phyloP scores from a whole-genome alignment of 1,140 invertebrate species.

The Harlomillsia oculata region DNA sequence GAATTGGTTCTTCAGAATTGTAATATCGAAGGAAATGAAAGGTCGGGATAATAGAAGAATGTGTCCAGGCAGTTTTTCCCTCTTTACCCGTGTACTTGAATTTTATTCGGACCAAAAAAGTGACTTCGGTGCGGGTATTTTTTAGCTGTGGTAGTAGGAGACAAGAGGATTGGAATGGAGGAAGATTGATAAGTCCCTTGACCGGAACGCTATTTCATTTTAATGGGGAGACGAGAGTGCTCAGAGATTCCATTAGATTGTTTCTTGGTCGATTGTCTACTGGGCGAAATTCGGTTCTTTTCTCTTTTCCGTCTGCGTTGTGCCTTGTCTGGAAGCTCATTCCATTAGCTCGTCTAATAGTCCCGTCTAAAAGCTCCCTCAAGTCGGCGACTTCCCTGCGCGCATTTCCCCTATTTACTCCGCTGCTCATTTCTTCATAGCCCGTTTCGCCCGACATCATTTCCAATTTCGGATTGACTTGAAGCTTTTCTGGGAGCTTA shows the following conservation, averaged over 20 bases:
- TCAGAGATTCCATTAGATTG: conserved; percentile 34
- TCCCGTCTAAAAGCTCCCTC: conserved; percentile 30
- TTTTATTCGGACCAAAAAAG: neutral
- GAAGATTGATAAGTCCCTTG: conserved; percentile 36
- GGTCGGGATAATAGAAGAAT: conserved; percentile 3
- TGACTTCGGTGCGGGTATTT: neutral
- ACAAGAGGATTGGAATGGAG: conserved; percentile 17
- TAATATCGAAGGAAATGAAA: conserved; percentile 7
- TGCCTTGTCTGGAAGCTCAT: conserved; percentile 12
- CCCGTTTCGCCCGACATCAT: too few species aligned
- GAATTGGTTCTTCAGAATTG: neutral
- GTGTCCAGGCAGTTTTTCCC: too few species aligned
- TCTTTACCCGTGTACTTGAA: too few species aligned
- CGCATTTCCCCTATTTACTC: conserved; percentile 21
- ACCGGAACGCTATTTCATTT: conserved; percentile 35
- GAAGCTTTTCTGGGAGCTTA: too few species aligned
- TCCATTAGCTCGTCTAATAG: conserved; percentile 27
- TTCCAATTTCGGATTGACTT: too few species aligned
- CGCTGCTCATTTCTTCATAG: too few species aligned
- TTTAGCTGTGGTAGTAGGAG: neutral
- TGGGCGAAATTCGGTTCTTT: too few species aligned
- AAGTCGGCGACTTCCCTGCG: conserved; percentile 13
- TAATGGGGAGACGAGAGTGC: conserved; percentile 32
- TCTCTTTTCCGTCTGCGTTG: conserved; percentile 16
- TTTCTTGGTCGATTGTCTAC: conserved; percentile 33